A percentile compares a stretch with the other conserved stretches of the same genome.
Evolutionary conservation across 2,113 vertebrate genomes (phyloP).

Genomic region (Poecilia latipinna): DNA sequence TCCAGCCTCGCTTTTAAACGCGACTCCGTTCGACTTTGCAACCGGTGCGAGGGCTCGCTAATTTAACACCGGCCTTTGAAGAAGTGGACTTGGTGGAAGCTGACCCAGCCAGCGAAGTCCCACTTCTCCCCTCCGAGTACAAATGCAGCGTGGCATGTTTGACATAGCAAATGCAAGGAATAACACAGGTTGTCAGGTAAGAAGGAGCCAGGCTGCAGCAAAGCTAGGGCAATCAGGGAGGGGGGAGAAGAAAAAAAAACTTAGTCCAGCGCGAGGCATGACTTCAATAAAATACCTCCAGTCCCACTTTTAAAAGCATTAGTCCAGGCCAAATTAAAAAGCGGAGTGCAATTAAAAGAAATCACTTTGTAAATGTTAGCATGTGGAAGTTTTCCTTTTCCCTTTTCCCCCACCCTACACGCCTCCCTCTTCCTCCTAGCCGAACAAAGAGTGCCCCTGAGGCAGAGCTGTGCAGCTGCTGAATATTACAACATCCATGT

Average conservation of each 20-base stretch:
- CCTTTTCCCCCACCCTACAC: background rate
- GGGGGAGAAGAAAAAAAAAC: conserved; percentile 31
- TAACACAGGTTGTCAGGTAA: conserved; percentile 78
- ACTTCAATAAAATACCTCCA: conserved; percentile 84
- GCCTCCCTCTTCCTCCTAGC: conserved; percentile 57
- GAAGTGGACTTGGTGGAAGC: conserved; percentile 59
- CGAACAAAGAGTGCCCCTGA: conserved; percentile 80
- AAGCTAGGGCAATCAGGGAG: conserved; percentile 70
- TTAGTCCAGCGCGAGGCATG: conserved; percentile 73
- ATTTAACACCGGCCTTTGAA: conserved; percentile 66
- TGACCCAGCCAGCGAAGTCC: conserved; percentile 42
- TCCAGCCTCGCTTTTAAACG: conserved; percentile 48
- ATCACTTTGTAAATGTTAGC: conserved; percentile 88
- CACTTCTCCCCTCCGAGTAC: conserved; percentile 32
- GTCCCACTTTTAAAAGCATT: conserved; percentile 83
- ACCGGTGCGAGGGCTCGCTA: conserved; percentile 34
- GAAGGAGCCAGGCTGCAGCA: conserved; percentile 61
- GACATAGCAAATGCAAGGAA: conserved; percentile 67
- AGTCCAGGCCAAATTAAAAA: conserved; percentile 86
- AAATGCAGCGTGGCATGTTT: conserved; percentile 77
- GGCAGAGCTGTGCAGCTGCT: conserved; percentile 78
- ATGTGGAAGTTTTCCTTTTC: conserved; percentile 83
- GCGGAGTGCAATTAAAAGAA: conserved; percentile 86
- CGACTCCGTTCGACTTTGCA: conserved; percentile 56
- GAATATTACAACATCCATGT: conserved; percentile 83